Percentiles rank a stretch among this genome's conserved stretches.
Conservation (phyloP, 2,113 vertebrate genomes). For the Azemiops feae region DNA sequence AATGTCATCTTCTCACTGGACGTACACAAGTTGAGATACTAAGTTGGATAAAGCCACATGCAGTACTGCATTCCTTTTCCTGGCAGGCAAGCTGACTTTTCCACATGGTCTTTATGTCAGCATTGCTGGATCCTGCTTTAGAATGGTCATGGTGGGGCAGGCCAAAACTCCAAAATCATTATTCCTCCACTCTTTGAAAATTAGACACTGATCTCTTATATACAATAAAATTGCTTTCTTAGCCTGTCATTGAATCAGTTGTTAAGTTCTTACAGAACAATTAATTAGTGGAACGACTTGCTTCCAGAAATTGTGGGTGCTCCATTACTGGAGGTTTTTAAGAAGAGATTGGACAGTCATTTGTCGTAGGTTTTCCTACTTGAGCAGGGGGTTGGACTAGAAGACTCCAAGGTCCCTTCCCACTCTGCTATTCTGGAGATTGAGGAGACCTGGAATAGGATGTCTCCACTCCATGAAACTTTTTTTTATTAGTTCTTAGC, state of each 20-base stretch:
- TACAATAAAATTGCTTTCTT: background rate
- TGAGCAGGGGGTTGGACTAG: background rate
- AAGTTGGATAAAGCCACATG: background rate
- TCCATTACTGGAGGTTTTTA: background rate
- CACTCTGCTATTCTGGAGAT: background rate
- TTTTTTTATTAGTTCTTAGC: background rate
- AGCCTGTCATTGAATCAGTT: background rate
- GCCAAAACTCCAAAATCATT: background rate
- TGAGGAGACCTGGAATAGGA: background rate
- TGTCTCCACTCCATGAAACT: background rate
- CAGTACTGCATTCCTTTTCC: background rate
- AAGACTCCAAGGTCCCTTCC: background rate
- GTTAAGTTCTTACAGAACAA: background rate
- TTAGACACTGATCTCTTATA: background rate
- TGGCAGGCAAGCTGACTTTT: background rate
- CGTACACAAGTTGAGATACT: background rate
- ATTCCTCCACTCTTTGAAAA: background rate
- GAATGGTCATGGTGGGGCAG: background rate
- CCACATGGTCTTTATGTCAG: background rate
- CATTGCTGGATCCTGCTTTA: background rate
- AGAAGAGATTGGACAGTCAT: background rate
- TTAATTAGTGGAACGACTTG: background rate
- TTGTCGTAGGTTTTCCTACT: background rate
- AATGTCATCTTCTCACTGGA: background rate
- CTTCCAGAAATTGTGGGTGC: background rate